These are phyloP conservation scores for Eupithecia pulchellata DNA, from an alignment of 2,888 invertebrate genomes.

Conservation along the genomic window DNA sequence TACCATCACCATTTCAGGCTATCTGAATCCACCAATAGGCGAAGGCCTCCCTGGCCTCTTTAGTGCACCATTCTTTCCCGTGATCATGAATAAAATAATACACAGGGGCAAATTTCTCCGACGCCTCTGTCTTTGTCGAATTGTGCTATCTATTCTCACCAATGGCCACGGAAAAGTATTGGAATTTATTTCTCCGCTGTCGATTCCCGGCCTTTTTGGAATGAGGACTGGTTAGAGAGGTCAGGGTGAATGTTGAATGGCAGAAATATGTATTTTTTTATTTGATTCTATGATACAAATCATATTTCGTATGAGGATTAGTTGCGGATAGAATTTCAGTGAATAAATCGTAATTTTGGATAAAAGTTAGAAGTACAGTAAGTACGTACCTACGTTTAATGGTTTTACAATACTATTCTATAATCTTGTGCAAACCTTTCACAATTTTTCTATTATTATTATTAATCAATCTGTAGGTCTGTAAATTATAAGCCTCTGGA, in stretches of 20 bases:
- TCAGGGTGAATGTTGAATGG: conserved; percentile 1
- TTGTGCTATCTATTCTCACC: conserved; percentile 48
- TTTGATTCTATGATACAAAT: background rate
- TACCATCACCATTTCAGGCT: background rate
- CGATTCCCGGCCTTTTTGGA: conserved; percentile 38
- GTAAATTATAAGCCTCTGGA: too few relatives aligned
- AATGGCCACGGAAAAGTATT: conserved; percentile 41
- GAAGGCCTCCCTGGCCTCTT: background rate
- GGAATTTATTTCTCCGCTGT: conserved; percentile 46
- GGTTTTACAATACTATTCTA: too few relatives aligned
- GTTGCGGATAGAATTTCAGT: background rate
- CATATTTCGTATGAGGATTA: background rate
- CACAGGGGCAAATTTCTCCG: background rate
- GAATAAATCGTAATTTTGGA: background rate
- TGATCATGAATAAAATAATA: conserved; percentile 2
- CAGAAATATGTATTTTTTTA: background rate
- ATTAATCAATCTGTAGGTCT: too few relatives aligned
- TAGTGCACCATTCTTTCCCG: background rate
- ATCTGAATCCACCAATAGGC: background rate
- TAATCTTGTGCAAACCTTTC: too few relatives aligned
- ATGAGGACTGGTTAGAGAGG: conserved; percentile 23
- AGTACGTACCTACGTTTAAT: too few relatives aligned
- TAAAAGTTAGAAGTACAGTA: background rate
- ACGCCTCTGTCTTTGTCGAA: conserved; percentile 22
- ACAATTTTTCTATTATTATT: too few relatives aligned